Percentiles rank a stretch among this genome's conserved stretches.
phyloP scores from a whole-genome alignment of 2,113 vertebrate genomes.

The Neofelis nebulosa region DNA sequence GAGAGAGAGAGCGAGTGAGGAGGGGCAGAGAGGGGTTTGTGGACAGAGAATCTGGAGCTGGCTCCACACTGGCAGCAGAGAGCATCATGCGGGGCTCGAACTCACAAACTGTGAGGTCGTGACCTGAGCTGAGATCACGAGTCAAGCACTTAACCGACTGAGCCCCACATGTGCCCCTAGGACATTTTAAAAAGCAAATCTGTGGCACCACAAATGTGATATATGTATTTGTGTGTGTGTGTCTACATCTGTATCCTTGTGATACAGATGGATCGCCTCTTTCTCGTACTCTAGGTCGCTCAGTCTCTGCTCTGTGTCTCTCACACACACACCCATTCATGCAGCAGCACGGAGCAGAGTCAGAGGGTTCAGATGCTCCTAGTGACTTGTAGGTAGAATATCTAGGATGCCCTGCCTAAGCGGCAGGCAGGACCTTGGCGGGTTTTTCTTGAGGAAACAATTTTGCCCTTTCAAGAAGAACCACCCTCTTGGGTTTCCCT shows the following conservation, averaged over 20 bases:
- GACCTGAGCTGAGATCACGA: too few species aligned
- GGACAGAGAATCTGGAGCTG: too few species aligned
- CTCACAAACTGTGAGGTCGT: too few species aligned
- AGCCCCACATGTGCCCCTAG: too few species aligned
- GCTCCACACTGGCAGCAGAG: too few species aligned
- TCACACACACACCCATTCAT: neutral
- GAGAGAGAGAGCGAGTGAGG: too few species aligned
- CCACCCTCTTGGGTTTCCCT: neutral
- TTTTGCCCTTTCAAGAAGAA: neutral
- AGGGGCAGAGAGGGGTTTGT: too few species aligned
- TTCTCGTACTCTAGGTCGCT: neutral
- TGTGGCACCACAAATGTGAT: neutral
- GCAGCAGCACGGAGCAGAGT: neutral
- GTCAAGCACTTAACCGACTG: too few species aligned
- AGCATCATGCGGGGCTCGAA: too few species aligned
- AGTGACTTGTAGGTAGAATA: neutral
- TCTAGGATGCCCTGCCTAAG: neutral
- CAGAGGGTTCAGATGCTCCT: neutral
- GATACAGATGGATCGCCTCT: accelerated
- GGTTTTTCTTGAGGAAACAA: neutral
- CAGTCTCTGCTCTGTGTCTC: neutral
- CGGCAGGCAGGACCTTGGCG: neutral
- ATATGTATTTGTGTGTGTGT: neutral
- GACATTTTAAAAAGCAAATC: neutral
- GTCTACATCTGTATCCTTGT: neutral